A percentile compares a stretch with the other conserved stretches of the same genome.
Evolutionary conservation across 2,797 vertebrate genomes (phyloP).

Genomic region (Channallabes apus): DNA sequence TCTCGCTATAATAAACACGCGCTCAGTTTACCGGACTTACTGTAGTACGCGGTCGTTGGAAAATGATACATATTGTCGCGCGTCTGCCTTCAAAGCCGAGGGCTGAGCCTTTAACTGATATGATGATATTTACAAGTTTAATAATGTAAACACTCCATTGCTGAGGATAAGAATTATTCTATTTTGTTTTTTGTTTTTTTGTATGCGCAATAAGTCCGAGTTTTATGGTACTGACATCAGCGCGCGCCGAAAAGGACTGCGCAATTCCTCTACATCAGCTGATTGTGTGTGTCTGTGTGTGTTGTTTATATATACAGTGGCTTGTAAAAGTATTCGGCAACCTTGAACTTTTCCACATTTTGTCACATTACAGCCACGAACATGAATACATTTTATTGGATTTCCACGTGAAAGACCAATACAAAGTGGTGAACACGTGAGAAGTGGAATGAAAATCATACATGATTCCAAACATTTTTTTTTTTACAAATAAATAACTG

Average conservation of each 20-base stretch:
- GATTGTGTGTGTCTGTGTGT: background rate
- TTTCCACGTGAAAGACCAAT: too few relatives aligned
- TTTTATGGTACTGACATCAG: slow-evolving; percentile 41
- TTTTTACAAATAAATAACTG: too few relatives aligned
- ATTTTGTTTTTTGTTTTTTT: background rate
- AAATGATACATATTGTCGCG: background rate
- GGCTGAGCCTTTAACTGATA: background rate
- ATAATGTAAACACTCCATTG: background rate
- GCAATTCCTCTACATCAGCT: background rate
- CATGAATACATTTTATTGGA: too few relatives aligned
- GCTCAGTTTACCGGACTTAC: slow-evolving; percentile 55
- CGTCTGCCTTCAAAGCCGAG: too few relatives aligned
- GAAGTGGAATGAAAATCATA: too few relatives aligned
- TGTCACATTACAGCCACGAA: too few relatives aligned
- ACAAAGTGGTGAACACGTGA: too few relatives aligned
- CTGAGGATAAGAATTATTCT: too few relatives aligned
- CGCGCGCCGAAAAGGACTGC: slow-evolving; percentile 9
- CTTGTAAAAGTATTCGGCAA: too few relatives aligned
- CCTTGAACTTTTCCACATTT: too few relatives aligned
- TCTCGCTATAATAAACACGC: slow-evolving; percentile 47
- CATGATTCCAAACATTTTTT: too few relatives aligned
- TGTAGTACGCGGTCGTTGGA: background rate
- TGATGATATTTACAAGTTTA: background rate
- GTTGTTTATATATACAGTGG: too few relatives aligned
- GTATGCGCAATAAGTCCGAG: background rate